Evolutionary conservation across 2,797 vertebrate genomes (phyloP).

Genomic region (Neosalanx taihuensis): DNA sequence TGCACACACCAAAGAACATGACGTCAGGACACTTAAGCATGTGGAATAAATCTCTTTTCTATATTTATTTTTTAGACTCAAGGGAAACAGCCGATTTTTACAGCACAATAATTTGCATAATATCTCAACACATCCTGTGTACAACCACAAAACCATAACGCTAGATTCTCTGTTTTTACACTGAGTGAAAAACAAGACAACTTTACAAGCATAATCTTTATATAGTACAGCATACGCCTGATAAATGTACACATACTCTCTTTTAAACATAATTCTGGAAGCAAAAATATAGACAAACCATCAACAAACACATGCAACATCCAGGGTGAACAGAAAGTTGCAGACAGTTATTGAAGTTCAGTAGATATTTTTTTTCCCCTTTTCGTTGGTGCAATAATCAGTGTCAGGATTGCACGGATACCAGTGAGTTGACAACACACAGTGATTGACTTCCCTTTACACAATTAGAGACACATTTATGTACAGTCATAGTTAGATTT

Average conservation of each 20-base stretch:
- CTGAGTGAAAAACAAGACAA: conserved; percentile 91
- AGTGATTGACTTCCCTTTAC: conserved; percentile 76
- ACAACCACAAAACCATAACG: conserved; percentile 97
- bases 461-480: conserved; percentile 80
- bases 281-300: conserved; percentile 83
- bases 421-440: conserved; percentile 79
- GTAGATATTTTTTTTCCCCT: conserved; percentile 55
- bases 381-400: conserved; percentile 68
- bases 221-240: conserved; percentile 83
- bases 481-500: conserved; percentile 69
- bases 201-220: conserved; percentile 92
- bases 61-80: conserved; percentile 94
- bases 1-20: conserved; percentile 20
- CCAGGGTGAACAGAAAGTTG: conserved; percentile 86
- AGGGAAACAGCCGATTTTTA: conserved; percentile 83
- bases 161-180: conserved; percentile 87
- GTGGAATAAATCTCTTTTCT: conserved; percentile 79
- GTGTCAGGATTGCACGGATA: conserved; percentile 73
- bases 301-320: conserved; percentile 95
- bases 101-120: conserved; percentile 96
- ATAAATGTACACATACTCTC: conserved; percentile 82
- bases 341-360: conserved; percentile 73
- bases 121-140: conserved; percentile 93
- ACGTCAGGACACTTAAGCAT: conserved; percentile 34
- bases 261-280: conserved; percentile 76